Base-by-base conservation (phyloP, 35 echinoderm and acorn worm genomes). In the Apostichopus parvimensis region DNA sequence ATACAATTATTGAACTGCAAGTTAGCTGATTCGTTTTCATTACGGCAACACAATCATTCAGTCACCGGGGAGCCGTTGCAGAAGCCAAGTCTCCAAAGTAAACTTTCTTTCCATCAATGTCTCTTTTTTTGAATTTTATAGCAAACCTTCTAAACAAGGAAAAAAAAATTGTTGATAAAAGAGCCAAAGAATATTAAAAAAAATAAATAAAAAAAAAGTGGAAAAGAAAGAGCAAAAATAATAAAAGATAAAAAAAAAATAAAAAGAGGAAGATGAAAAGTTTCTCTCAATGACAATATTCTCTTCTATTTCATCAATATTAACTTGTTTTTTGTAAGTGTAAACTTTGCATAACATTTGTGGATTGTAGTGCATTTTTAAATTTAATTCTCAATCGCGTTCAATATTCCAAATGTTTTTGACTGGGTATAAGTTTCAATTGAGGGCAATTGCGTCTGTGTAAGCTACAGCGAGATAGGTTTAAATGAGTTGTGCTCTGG, bases 1-100 rank as follows among this genome's bases (percentile, higher is more conserved):
- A 88, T 88, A 88, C 86, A 88, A 88, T 88, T 88, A 88, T 88
- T 88, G 86, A 88, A 88, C 86, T 88, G 86, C 61, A 52, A 88
- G 86, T 72, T 28, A 54, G 60, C 86, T 73, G 86, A 88, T 88
- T 88, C 86, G 52, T 88, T 88, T 88, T 88, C 86, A 88, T 88
- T 88, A 88, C 57, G 28, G 86, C 86, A 73, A 88, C 86, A 88
- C 86, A 88, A 88, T 88, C 86, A 73, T 73, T 53, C 17, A 73
- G 64, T 57, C 86, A 88, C 86, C 21, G 25, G 86, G 86, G 86
- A 88, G 86, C 86, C 62, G 57, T 88, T 88, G 86, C 86, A 72
- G 86, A 88, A 88, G 64, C 28, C 86, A 68, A 73, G 86, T 88
- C 86, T 88, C 86, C 86, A 88, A 60, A 88, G 86, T 72, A 88